Evolutionary conservation across 1,140 invertebrate genomes (phyloP).

Genomic region (Temnothorax longispinosus): DNA sequence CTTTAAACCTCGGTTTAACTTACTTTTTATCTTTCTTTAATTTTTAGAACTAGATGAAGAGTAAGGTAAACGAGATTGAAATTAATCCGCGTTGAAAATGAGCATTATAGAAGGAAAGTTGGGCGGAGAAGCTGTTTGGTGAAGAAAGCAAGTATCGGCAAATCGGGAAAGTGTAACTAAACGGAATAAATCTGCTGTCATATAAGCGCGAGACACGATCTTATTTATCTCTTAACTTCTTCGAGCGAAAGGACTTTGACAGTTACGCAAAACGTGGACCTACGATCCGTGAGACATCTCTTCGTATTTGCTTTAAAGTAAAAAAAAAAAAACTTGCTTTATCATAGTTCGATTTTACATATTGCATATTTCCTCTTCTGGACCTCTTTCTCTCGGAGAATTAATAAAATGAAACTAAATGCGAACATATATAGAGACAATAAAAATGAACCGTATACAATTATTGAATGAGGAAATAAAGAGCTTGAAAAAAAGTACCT

Average conservation of each 20-base stretch:
- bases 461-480: not conserved
- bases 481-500: not conserved
- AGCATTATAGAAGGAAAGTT: not conserved
- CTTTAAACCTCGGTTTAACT: not conserved
- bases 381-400: not conserved
- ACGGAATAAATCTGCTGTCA: not conserved
- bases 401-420: not conserved
- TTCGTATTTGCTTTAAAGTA: not conserved
- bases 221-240: not conserved
- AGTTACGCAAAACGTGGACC: not conserved
- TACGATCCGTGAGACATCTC: not conserved
- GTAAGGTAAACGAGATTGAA: not conserved
- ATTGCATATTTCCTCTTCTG: not conserved
- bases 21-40: not conserved
- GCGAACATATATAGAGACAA: not conserved
- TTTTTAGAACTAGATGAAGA: not conserved
- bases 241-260: not conserved
- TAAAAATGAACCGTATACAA: not conserved
- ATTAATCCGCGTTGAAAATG: not conserved
- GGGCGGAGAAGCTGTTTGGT: not conserved
- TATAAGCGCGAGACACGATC: not conserved
- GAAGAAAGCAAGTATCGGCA: not conserved
- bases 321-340: not conserved
- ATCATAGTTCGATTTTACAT: not conserved
- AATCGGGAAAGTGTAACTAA: not conserved